phyloP scores from a whole-genome alignment of 2,888 invertebrate genomes.

The Parapristionchus giblindavisi region DNA sequence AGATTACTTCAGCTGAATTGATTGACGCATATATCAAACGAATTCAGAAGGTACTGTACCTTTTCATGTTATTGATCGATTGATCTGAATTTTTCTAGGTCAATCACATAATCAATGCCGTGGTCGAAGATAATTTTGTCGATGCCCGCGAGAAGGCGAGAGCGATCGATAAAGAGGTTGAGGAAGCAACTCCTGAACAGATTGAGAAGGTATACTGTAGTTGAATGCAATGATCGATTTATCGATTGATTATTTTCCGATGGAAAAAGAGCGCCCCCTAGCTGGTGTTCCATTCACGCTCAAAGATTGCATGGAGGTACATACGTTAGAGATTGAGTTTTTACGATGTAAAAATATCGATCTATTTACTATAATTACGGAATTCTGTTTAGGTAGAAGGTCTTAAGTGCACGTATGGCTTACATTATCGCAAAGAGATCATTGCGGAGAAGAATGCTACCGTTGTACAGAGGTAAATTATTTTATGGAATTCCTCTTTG shows the following conservation, averaged over 20 bases:
- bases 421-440: constrained; percentile 51
- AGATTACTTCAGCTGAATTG: constrained; percentile 56
- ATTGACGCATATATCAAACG: constrained; percentile 63
- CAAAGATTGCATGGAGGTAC: constrained; percentile 60
- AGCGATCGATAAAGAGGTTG: constrained; percentile 27
- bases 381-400: constrained; percentile 30
- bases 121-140: constrained; percentile 60
- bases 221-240: constrained; percentile 24
- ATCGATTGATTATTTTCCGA: constrained; percentile 32
- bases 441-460: constrained; percentile 56
- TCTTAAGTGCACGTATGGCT: constrained; percentile 57
- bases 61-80: no score
- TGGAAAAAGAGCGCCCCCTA: constrained; percentile 45
- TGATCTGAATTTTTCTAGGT: no score
- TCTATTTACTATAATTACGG: neutral
- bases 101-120: constrained; percentile 62
- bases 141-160: constrained; percentile 52
- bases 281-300: constrained; percentile 62
- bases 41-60: constrained; percentile 58
- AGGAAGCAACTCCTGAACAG: constrained; percentile 38
- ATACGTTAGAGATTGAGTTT: no score
- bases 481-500: neutral
- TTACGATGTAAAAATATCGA: no score
- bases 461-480: constrained; percentile 49
- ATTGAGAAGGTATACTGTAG: constrained; percentile 33